These are phyloP conservation scores for Sebastes hubbsi DNA, from an alignment of 2,797 vertebrate genomes.

Conservation along the genomic window DNA sequence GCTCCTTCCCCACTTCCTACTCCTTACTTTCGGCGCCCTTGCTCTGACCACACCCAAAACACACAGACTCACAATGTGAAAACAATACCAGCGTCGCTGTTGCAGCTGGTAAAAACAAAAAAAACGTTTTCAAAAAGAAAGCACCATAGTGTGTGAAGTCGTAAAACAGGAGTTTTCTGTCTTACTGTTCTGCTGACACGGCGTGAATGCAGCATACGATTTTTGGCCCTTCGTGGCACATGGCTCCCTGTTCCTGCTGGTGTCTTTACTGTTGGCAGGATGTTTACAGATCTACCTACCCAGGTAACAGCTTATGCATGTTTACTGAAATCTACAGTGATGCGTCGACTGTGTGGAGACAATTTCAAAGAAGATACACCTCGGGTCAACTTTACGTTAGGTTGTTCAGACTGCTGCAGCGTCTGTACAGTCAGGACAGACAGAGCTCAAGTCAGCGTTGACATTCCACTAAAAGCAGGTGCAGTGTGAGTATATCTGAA, in stretches of 20 bases:
- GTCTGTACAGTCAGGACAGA: not conserved
- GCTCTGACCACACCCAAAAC: not conserved
- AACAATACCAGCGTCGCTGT: not conserved
- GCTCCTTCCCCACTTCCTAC: too few relatives aligned
- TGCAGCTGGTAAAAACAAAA: not conserved
- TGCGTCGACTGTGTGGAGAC: slow-evolving; percentile 15
- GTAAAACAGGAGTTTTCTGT: not conserved
- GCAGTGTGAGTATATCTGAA: slow-evolving; percentile 32
- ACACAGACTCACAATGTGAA: not conserved
- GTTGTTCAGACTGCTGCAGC: slow-evolving; percentile 13
- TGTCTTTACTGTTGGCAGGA: slow-evolving; percentile 41
- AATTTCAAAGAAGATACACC: slow-evolving; percentile 7
- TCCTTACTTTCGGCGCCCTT: too few relatives aligned
- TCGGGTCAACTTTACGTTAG: not conserved
- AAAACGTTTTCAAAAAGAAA: not conserved
- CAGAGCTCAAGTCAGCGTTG: slow-evolving; percentile 11
- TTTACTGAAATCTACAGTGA: slow-evolving; percentile 54
- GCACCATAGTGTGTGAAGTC: not conserved
- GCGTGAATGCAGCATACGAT: slow-evolving; percentile 38
- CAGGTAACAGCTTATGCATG: slow-evolving; percentile 54
- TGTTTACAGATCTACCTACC: slow-evolving; percentile 65
- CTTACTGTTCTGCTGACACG: not conserved
- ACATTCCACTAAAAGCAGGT: slow-evolving; percentile 57
- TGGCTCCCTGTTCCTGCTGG: slow-evolving; percentile 22
- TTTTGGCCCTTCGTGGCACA: slow-evolving; percentile 5